These are phyloP conservation scores for Ochropleura leucogaster DNA, from an alignment of 2,888 invertebrate species.

Conservation along the genomic window DNA sequence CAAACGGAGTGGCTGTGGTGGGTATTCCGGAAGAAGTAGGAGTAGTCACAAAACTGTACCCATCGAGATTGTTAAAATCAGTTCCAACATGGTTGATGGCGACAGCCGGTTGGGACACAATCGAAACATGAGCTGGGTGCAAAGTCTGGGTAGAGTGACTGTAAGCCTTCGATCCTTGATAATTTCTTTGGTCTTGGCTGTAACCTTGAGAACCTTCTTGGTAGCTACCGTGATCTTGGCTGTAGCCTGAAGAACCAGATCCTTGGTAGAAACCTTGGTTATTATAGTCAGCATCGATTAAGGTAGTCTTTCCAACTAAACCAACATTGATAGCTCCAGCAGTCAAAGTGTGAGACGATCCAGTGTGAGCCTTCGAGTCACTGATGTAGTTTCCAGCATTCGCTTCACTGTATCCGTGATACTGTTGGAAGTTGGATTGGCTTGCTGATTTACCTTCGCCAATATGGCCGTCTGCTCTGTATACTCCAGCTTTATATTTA, in stretches of 20 bases:
- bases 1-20: constrained; percentile 84
- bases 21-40: constrained; percentile 86
- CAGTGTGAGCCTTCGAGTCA: constrained; percentile 79
- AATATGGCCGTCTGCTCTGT: constrained; percentile 78
- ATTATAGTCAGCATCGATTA: constrained; percentile 81
- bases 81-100: constrained; percentile 84
- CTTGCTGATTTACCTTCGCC: constrained; percentile 68
- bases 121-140: constrained; percentile 77
- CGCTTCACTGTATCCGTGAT: constrained; percentile 76
- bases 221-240: constrained; percentile 51
- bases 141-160: constrained; percentile 70
- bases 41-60: constrained; percentile 82
- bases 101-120: constrained; percentile 81
- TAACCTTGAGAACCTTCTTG: constrained; percentile 67
- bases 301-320: constrained; percentile 87
- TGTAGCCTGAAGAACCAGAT: constrained; percentile 65
- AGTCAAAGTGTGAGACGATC: constrained; percentile 83
- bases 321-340: constrained; percentile 88
- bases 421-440: constrained; percentile 56
- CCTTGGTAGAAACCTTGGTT: constrained; percentile 75
- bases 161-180: constrained; percentile 65
- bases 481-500: constrained; percentile 79
- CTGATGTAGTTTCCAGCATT: constrained; percentile 81
- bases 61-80: constrained; percentile 80
- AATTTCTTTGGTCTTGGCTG: constrained; percentile 52